Evolutionary conservation across 2,888 invertebrate species (phyloP).

Genomic region (Aricia artaxerxes): DNA sequence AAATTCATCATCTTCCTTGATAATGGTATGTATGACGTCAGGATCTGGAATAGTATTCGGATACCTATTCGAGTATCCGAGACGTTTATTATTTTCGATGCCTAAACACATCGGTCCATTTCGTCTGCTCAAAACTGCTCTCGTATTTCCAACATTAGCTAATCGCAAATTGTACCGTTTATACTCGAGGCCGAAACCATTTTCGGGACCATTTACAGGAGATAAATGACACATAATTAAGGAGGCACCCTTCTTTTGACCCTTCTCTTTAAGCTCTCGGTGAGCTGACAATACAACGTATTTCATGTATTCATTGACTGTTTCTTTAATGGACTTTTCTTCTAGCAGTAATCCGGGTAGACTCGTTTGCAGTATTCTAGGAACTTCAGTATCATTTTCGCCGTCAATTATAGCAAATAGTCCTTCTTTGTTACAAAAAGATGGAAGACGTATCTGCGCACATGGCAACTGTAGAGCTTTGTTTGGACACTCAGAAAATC

Average conservation of each 20-base stretch:
- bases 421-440: constrained; percentile 90
- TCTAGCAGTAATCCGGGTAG: constrained; percentile 90
- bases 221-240: constrained; percentile 87
- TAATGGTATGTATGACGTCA: constrained; percentile 85
- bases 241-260: constrained; percentile 86
- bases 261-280: constrained; percentile 86
- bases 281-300: constrained; percentile 91
- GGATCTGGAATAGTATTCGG: constrained; percentile 88
- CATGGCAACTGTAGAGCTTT: constrained; percentile 86
- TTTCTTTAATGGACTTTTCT: constrained; percentile 90
- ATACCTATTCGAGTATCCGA: constrained; percentile 84
- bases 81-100: constrained; percentile 81
- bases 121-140: constrained; percentile 86
- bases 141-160: constrained; percentile 88
- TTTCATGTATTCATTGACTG: constrained; percentile 90
- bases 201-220: constrained; percentile 80
- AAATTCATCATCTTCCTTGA: constrained; percentile 91
- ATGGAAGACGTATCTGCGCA: constrained; percentile 87
- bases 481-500: constrained; percentile 92
- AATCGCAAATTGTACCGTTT: constrained; percentile 85
- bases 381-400: constrained; percentile 85
- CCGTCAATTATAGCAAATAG: constrained; percentile 92
- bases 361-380: constrained; percentile 85
- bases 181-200: constrained; percentile 81
- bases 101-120: constrained; percentile 84